Conservation (phyloP, 2,888 invertebrate species). For the Molanna angustata region DNA sequence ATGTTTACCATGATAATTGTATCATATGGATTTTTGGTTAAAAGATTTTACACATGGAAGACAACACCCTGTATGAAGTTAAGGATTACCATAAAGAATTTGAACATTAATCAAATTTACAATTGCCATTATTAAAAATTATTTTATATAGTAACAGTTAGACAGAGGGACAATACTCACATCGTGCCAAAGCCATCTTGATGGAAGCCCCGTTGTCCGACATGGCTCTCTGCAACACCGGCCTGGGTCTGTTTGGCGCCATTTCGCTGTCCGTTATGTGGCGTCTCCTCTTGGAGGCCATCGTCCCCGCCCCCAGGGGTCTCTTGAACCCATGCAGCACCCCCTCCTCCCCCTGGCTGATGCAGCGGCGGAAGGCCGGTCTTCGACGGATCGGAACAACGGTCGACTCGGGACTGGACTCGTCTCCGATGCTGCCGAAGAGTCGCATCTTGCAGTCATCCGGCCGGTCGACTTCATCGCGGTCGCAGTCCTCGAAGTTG, state of each 20-base stretch:
- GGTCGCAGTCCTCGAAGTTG: not conserved
- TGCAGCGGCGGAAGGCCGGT: slow-evolving; percentile 3
- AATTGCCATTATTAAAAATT: no score
- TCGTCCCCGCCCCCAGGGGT: no score
- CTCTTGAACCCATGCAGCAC: not conserved
- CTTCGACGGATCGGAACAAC: not conserved
- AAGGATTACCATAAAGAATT: not conserved
- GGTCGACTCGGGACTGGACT: not conserved
- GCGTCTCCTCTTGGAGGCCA: not conserved
- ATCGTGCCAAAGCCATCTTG: slow-evolving; percentile 69
- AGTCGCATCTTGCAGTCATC: not conserved
- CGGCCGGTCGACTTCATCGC: not conserved
- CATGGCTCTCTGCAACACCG: slow-evolving; percentile 59
- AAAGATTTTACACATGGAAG: not conserved
- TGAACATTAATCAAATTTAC: no score
- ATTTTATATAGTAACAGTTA: slow-evolving; percentile 5
- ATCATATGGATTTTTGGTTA: no score
- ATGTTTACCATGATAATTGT: no score
- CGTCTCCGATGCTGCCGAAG: not conserved
- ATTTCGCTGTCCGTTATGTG: not conserved
- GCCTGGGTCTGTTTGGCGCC: slow-evolving; percentile 37
- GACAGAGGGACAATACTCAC: slow-evolving; percentile 44
- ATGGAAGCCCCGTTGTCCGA: slow-evolving; percentile 79
- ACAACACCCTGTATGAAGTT: not conserved
- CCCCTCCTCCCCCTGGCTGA: not conserved